phyloP scores from a whole-genome alignment of 2,113 vertebrate genomes.

The Equus quagga region DNA sequence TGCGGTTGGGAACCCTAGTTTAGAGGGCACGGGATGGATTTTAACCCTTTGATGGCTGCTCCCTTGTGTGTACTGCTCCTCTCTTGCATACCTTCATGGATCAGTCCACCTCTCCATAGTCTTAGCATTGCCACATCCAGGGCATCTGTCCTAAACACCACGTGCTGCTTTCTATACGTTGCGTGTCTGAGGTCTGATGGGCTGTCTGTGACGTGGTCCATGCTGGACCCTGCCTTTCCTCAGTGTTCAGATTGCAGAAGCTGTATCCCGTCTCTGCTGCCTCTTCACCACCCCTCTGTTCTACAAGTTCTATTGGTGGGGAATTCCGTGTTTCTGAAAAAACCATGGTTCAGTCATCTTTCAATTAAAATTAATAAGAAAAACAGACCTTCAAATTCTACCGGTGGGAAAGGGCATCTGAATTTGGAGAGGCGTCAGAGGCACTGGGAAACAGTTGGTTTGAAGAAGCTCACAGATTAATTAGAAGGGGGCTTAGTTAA shows the following conservation, averaged over 20 bases:
- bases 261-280: neutral
- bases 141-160: neutral
- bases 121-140: neutral
- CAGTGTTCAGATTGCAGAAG: neutral
- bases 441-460: conserved; percentile 59
- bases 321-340: conserved; percentile 28
- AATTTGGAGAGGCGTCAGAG: conserved; percentile 40
- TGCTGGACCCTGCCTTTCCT: neutral
- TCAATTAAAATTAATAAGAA: conserved; percentile 58
- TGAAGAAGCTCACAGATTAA: conserved; percentile 76
- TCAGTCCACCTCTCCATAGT: rapidly evolving
- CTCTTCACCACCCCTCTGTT: neutral
- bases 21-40: neutral
- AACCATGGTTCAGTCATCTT: conserved; percentile 21
- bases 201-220: neutral
- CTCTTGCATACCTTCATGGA: neutral
- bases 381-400: conserved; percentile 8
- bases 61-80: neutral
- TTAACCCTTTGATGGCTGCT: neutral
- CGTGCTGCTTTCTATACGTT: neutral
- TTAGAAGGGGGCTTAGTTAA: conserved; percentile 74
- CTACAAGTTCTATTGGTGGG: neutral
- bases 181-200: neutral
- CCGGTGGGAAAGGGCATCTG: conserved; percentile 31
- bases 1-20: neutral